Evolutionary conservation across 2,888 invertebrate species (phyloP).

Genomic region (Lamellibrachia columna): DNA sequence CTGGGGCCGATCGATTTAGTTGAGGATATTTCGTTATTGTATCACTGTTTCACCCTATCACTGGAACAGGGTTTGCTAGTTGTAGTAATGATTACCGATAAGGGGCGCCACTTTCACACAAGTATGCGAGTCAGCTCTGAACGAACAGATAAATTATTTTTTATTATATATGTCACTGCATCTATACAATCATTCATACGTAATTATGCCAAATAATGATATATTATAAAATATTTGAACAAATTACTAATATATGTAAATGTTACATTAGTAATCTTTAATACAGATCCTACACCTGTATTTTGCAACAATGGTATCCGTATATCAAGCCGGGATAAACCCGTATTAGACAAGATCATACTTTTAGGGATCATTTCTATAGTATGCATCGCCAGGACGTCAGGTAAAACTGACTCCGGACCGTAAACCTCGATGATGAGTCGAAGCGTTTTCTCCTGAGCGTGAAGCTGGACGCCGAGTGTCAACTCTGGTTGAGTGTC

Average conservation of each 20-base stretch:
- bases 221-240: not conserved
- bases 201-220: no score
- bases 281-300: not conserved
- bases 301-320: not conserved
- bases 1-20: no score
- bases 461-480: not conserved
- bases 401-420: constrained; percentile 16
- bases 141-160: no score
- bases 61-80: no score
- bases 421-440: not conserved
- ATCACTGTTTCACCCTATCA: no score
- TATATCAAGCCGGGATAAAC: not conserved
- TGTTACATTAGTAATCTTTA: not conserved
- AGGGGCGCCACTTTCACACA: no score
- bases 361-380: constrained; percentile 16
- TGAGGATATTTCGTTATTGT: no score
- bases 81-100: no score
- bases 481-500: not conserved
- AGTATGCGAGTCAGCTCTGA: no score
- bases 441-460: constrained; percentile 11
- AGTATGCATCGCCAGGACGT: constrained; percentile 16
- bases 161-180: no score
- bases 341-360: not conserved
- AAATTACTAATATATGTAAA: no score
- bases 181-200: no score